Conservation (phyloP, 2,113 vertebrate species). For the Myotis yumanensis region DNA sequence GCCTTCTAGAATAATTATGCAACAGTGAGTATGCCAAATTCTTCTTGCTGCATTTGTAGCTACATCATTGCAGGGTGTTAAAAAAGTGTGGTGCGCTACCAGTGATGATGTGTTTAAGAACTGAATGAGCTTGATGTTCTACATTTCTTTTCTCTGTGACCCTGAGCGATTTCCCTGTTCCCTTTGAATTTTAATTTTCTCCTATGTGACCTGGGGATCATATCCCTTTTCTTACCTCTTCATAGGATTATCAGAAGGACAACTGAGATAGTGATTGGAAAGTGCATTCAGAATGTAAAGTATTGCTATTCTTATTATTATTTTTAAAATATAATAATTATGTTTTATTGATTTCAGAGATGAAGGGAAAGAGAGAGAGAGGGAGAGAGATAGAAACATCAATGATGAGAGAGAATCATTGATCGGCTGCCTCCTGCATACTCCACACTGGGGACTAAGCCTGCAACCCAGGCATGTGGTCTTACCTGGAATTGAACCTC, state of each 20-base stretch:
- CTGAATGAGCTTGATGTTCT: constrained; percentile 45
- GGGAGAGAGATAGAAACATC: no score
- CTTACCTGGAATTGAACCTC: no score
- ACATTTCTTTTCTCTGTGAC: constrained; percentile 38
- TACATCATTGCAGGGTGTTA: constrained; percentile 65
- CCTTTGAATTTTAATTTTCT: neutral
- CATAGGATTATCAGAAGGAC: neutral
- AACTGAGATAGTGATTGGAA: neutral
- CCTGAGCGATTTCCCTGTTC: neutral
- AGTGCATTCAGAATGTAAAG: neutral
- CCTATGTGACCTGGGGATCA: neutral
- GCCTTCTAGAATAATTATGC: constrained; percentile 73
- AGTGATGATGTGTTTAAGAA: constrained; percentile 52
- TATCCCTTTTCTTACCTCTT: neutral
- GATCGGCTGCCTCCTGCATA: no score
- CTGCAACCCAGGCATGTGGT: no score
- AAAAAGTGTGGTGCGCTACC: constrained; percentile 53
- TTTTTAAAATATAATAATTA: no score
- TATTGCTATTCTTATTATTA: neutral
- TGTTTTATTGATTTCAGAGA: no score
- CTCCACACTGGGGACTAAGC: no score
- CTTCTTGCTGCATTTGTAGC: constrained; percentile 70
- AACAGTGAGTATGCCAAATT: constrained; percentile 68
- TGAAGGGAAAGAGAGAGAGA: no score
- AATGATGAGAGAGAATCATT: no score